Evolutionary conservation across 2,888 invertebrate species (phyloP).

Genomic region (Pollenia amentaria): DNA sequence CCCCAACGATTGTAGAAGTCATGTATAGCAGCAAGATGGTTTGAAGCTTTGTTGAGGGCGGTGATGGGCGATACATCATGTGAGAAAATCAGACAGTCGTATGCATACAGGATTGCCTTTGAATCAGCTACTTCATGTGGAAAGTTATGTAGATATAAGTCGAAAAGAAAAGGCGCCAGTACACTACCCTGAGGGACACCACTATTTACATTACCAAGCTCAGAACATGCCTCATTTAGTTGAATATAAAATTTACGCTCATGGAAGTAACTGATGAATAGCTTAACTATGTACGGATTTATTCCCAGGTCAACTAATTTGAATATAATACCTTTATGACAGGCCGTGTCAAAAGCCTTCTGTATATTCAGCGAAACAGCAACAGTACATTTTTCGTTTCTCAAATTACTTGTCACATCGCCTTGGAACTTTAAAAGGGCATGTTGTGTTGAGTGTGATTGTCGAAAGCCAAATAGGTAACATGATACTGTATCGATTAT

Average conservation of each 20-base stretch:
- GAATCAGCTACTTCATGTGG: too few species aligned
- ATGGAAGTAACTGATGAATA: slow-evolving; percentile 4
- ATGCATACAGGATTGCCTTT: neutral
- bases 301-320: slow-evolving; percentile 8
- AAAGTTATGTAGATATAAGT: slow-evolving; percentile 4
- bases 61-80: neutral
- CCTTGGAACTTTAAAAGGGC: slow-evolving; percentile 4
- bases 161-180: slow-evolving; percentile 25
- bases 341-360: slow-evolving; percentile 19
- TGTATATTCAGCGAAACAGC: slow-evolving; percentile 3
- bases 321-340: slow-evolving; percentile 13
- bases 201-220: too few species aligned
- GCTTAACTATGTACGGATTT: slow-evolving; percentile 9
- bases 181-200: too few species aligned
- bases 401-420: neutral
- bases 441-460: slow-evolving; percentile 2
- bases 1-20: slow-evolving; percentile 19
- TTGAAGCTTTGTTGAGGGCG: neutral
- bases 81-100: slow-evolving; percentile 6
- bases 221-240: too few species aligned
- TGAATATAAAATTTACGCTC: neutral
- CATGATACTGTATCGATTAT: too few species aligned
- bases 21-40: neutral
- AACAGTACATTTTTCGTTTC: neutral
- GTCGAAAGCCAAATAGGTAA: slow-evolving; percentile 1